Conservation (phyloP, 2,888 invertebrate species). For the Eutolmus rufibarbis region DNA sequence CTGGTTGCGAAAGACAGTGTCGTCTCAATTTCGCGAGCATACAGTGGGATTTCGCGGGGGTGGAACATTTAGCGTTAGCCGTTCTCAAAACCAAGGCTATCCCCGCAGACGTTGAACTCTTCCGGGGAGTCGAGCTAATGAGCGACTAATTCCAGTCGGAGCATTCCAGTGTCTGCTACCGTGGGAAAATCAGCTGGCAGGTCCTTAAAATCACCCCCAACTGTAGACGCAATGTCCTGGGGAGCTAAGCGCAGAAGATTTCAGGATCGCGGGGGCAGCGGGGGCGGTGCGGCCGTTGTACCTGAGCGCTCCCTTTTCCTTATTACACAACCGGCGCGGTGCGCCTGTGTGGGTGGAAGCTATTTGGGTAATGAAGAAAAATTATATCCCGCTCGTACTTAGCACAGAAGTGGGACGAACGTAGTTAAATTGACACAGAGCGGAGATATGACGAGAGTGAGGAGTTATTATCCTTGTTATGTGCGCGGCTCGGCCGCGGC, state of each 20-base stretch:
- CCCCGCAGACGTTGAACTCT: not conserved
- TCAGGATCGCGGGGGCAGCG: not conserved
- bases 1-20: not conserved
- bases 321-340: not conserved
- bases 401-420: slow-evolving; percentile 43
- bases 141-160: not conserved
- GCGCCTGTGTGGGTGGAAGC: not conserved
- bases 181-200: not conserved
- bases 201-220: slow-evolving; percentile 32
- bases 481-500: not conserved
- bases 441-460: slow-evolving; percentile 39
- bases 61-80: not conserved
- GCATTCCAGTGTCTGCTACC: not conserved
- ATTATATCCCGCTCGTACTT: slow-evolving; percentile 45
- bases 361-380: slow-evolving; percentile 46
- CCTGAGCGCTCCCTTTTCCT: not conserved
- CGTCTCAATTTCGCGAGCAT: not conserved
- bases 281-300: not conserved
- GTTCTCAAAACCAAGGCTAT: not conserved
- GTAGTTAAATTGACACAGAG: slow-evolving; percentile 43
- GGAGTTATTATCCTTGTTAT: slow-evolving; percentile 35
- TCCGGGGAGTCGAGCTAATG: not conserved
- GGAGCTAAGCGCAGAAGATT: not conserved
- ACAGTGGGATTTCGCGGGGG: not conserved
- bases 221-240: not conserved